Evolutionary conservation across 2,797 vertebrate species (phyloP).

Genomic region (Amblyraja radiata): DNA sequence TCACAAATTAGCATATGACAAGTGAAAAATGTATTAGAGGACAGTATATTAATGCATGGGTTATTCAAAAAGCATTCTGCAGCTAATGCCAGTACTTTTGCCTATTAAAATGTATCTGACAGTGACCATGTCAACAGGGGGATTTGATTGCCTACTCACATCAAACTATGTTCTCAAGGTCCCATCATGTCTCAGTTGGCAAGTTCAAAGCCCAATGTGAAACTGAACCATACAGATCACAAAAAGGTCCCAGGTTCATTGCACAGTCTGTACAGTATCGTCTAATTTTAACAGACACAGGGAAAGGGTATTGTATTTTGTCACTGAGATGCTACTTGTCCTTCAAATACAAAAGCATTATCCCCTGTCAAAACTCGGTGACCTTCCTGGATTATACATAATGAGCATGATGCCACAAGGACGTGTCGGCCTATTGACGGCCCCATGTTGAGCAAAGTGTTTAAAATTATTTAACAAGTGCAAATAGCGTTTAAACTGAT

Average conservation of each 20-base stretch:
- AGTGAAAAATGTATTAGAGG: background rate
- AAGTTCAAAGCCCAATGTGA: background rate
- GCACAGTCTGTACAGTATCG: too few relatives aligned
- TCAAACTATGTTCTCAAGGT: background rate
- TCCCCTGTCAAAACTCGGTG: background rate
- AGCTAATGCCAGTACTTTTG: background rate
- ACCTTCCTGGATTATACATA: background rate
- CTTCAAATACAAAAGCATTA: background rate
- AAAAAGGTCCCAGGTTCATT: background rate
- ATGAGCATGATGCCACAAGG: background rate
- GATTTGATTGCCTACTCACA: background rate
- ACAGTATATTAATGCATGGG: background rate
- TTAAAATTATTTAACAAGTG: background rate
- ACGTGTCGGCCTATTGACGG: background rate
- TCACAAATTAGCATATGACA: background rate
- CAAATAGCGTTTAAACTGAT: background rate
- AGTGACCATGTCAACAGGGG: background rate
- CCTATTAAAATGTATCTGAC: background rate
- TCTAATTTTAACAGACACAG: slow-evolving; percentile 14
- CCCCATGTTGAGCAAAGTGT: background rate
- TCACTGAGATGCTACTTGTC: background rate
- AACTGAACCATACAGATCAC: background rate
- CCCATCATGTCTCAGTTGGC: background rate
- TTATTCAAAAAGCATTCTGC: background rate
- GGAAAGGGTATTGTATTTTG: background rate